Conservation (phyloP, 2,113 vertebrate genomes). For the Syngnathus scovelli region DNA sequence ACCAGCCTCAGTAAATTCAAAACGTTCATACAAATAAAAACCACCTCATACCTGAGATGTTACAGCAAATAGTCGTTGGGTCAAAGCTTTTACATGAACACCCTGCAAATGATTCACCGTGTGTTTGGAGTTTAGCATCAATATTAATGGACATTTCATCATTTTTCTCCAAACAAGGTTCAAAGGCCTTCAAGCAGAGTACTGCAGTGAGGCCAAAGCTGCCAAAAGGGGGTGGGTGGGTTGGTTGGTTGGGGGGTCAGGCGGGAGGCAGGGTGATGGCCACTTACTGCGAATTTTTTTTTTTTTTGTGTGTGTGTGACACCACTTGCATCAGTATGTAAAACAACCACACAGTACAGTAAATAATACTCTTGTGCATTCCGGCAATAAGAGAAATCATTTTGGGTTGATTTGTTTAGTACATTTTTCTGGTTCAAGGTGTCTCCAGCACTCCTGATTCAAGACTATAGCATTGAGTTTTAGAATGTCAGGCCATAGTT, state of each 20-base stretch:
- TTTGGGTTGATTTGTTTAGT: neutral
- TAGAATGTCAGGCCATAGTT: neutral
- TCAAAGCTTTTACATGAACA: slow-evolving; percentile 3
- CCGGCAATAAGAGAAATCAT: neutral
- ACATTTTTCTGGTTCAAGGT: neutral
- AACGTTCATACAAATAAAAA: neutral
- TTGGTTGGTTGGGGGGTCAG: neutral
- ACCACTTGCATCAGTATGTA: neutral
- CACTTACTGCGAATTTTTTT: neutral
- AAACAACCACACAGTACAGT: neutral
- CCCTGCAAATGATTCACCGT: slow-evolving; percentile 6
- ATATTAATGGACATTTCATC: slow-evolving; percentile 17
- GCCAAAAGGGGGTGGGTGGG: neutral
- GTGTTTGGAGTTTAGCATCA: slow-evolving; percentile 26
- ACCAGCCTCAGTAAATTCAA: neutral
- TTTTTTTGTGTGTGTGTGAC: neutral
- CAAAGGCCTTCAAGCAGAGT: slow-evolving; percentile 10
- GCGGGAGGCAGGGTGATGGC: neutral
- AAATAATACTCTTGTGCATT: neutral
- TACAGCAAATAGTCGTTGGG: neutral
- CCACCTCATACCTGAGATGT: neutral
- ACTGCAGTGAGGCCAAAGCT: neutral
- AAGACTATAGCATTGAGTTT: neutral
- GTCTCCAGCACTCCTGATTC: neutral
- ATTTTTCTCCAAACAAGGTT: slow-evolving; percentile 24